Evolutionary conservation across 2,888 invertebrate species (phyloP).

Genomic region (Leucophenga montana): DNA sequence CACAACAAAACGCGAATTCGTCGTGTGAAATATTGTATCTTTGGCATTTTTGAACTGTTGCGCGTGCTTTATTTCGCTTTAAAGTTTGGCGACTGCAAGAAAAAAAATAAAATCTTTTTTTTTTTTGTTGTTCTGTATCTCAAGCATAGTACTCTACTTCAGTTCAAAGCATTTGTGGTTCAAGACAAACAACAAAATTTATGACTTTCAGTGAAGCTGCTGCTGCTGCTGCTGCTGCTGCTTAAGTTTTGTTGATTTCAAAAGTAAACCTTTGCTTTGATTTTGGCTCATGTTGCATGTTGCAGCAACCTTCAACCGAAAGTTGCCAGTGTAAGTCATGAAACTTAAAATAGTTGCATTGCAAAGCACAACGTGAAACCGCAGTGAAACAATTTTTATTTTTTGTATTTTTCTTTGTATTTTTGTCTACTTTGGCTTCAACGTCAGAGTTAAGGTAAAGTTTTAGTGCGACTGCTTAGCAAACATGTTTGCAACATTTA

Average conservation of each 20-base stretch:
- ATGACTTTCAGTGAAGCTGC: too few species aligned
- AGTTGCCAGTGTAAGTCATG: background rate
- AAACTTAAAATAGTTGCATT: background rate
- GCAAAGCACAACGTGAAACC: background rate
- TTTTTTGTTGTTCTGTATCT: background rate
- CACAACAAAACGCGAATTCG: background rate
- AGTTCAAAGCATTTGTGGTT: background rate
- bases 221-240: background rate
- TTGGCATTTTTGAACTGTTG: slow-evolving; percentile 17
- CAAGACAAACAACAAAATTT: too few species aligned
- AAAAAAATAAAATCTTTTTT: background rate
- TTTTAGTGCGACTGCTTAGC: slow-evolving; percentile 48
- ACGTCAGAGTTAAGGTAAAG: slow-evolving; percentile 35
- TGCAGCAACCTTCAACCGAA: background rate
- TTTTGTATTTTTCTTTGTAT: background rate
- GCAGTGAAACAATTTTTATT: background rate
- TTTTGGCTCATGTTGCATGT: slow-evolving; percentile 4
- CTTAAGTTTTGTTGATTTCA: background rate
- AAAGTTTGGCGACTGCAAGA: background rate
- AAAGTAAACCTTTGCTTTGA: background rate
- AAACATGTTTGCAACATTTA: slow-evolving; percentile 47
- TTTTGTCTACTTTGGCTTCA: background rate
- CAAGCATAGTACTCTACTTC: background rate
- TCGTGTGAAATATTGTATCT: slow-evolving; percentile 52
- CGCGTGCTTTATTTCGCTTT: background rate